Evolutionary conservation across 2,113 vertebrate species (phyloP).

Genomic region (Centropus unirufus): DNA sequence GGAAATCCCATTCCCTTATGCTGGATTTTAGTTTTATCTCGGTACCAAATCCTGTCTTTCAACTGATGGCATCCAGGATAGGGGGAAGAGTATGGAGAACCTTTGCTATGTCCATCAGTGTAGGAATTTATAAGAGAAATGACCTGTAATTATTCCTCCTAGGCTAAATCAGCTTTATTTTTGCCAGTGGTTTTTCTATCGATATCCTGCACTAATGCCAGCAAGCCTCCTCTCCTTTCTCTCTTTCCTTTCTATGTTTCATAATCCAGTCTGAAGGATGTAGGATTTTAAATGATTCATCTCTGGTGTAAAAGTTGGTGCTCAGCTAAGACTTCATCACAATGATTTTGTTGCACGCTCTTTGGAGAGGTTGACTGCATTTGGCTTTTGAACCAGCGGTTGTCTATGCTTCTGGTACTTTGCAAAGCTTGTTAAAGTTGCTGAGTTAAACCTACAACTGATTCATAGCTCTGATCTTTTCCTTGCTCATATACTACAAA

Average conservation of each 20-base stretch:
- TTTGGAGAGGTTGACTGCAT: not conserved
- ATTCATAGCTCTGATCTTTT: slow-evolving; percentile 20
- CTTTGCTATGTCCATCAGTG: not conserved
- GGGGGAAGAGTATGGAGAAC: not conserved
- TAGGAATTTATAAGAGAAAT: not conserved
- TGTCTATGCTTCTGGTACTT: not conserved
- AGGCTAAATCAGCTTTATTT: not conserved
- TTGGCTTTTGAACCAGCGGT: slow-evolving; percentile 25
- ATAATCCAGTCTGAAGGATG: not conserved
- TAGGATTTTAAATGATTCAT: not conserved
- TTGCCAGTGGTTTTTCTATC: not conserved
- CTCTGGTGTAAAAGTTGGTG: not conserved
- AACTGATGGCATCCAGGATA: not conserved
- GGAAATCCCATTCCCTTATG: not conserved
- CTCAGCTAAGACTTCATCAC: not conserved
- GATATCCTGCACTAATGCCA: not conserved
- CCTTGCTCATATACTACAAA: slow-evolving; percentile 10
- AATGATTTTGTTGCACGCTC: not conserved
- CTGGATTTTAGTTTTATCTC: not conserved
- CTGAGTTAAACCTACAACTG: slow-evolving; percentile 12
- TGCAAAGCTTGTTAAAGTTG: slow-evolving; percentile 24
- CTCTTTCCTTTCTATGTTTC: not conserved
- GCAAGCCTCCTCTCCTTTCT: not conserved
- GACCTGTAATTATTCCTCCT: not conserved
- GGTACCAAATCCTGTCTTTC: not conserved